These are phyloP conservation scores for Ceratitis capitata DNA, from an alignment of 1,140 invertebrate species.

Conservation along the genomic window DNA sequence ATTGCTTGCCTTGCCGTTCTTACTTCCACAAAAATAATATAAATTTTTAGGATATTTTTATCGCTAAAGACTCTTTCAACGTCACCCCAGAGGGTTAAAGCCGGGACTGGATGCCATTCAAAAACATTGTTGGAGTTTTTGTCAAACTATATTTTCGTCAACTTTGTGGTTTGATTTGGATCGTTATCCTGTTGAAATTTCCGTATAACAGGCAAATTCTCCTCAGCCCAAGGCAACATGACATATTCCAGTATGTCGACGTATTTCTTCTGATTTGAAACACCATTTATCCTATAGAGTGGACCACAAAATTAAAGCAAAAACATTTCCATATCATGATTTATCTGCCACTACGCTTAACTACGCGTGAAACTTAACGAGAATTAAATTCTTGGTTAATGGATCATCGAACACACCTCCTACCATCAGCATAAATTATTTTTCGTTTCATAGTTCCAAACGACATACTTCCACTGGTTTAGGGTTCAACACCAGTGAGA, in stretches of 20 bases:
- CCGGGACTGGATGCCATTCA: neutral
- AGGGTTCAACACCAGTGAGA: no score
- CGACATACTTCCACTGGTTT: no score
- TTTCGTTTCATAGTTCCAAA: no score
- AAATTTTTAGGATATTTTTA: neutral
- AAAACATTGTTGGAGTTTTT: neutral
- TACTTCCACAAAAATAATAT: neutral
- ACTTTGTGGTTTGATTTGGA: neutral
- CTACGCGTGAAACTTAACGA: neutral
- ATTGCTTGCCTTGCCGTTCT: neutral
- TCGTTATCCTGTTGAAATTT: conserved; percentile 25
- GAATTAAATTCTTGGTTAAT: neutral
- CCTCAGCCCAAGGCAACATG: conserved; percentile 29
- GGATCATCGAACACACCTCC: neutral
- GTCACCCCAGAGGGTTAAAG: neutral
- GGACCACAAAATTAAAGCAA: no score
- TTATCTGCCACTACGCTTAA: no score
- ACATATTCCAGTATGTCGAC: neutral
- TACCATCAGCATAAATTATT: no score
- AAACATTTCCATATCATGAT: no score
- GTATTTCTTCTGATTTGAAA: no score
- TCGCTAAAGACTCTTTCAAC: neutral
- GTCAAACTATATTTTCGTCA: neutral
- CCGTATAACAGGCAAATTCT: conserved; percentile 40
- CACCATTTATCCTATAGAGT: no score